These are phyloP conservation scores for Dione vanillae DNA, from an alignment of 2,888 invertebrate genomes.

Conservation along the genomic window DNA sequence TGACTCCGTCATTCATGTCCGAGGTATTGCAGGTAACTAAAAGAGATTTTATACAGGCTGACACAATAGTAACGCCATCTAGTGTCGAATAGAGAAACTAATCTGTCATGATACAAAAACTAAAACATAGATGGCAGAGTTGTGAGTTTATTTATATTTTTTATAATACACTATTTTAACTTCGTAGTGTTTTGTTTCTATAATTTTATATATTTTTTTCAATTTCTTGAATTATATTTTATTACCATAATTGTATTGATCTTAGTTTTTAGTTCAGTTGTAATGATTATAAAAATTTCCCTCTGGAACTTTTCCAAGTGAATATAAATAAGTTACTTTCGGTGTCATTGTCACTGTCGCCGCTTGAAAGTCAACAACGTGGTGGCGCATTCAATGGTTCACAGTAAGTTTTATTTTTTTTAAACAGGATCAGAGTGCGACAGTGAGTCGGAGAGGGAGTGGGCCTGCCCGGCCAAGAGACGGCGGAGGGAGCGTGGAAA, in stretches of 20 bases:
- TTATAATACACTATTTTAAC: constrained; percentile 1
- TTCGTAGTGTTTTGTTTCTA: constrained; percentile 5
- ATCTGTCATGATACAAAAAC: background rate
- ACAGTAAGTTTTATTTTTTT: constrained; percentile 47
- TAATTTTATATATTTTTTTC: background rate
- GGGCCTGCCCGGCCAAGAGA: constrained; percentile 90
- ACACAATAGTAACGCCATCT: constrained; percentile 61
- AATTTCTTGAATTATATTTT: background rate
- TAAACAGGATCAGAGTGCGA: constrained; percentile 81
- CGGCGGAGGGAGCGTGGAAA: constrained; percentile 85
- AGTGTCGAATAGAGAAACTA: constrained; percentile 50
- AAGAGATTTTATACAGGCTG: background rate
- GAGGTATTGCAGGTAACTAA: constrained; percentile 71
- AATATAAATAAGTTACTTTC: constrained; percentile 49
- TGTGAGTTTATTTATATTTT: background rate
- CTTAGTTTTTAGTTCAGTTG: background rate
- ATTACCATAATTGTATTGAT: background rate
- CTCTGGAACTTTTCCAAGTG: constrained; percentile 65
- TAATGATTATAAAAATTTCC: constrained; percentile 20
- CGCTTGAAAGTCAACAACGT: constrained; percentile 56
- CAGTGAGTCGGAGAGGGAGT: constrained; percentile 89
- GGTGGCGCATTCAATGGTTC: constrained; percentile 38
- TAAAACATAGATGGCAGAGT: constrained; percentile 45
- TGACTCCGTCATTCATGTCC: constrained; percentile 91
- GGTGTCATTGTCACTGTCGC: constrained; percentile 79